Evolutionary conservation across 2,888 invertebrate species (phyloP), one percentile per base, ranked within the genome.

Genomic region (Nomada hirtipes): DNA sequence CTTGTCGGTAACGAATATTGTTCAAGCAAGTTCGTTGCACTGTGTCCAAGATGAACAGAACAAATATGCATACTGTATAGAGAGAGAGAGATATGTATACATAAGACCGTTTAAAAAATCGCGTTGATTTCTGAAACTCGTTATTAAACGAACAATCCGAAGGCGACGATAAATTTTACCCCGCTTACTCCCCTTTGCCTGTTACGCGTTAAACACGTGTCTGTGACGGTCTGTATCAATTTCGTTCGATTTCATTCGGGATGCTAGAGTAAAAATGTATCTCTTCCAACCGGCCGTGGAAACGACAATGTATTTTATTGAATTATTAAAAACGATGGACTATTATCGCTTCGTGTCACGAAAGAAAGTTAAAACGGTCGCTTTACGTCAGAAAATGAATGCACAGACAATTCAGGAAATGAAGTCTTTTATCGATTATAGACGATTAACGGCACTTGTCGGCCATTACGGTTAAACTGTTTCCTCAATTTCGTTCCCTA

Each of bases 311-410:
- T 64, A 64, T 64, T 72, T 76, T 64, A 64, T n/a, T 65, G 26
- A 64, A 36, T 76, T 61, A 65, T 61, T 73, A 36, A 67, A 59
- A 59, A 61, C 42, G 77, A 61, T 53, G 47, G 47, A 55, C 59
- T 67, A 23, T 44, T 52, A 10, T 1, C 29, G 20, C 18, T 59
- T 13, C 23, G n/a, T 36, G 29, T 36, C 36, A 36, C 20, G 50
- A 23, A 2, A 2, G 23, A 59, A 50, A 9, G 29, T 59, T 36
- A 36, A 20, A 42, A 29, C 59, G 9, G 18, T 47, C 50, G 23
- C 42, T 76, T 29, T 4, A n/a, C 23, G 52, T 59, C 20, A 26
- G 44, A 63, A 76, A 76, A 76, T 71, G 20, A 64, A 76, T 65
- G 64, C 47, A 70, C 29, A 50, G 26, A 64, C 42, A 65, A 65